Evolutionary conservation across 2,797 vertebrate species (phyloP).

Genomic region (Bradypus variegatus): DNA sequence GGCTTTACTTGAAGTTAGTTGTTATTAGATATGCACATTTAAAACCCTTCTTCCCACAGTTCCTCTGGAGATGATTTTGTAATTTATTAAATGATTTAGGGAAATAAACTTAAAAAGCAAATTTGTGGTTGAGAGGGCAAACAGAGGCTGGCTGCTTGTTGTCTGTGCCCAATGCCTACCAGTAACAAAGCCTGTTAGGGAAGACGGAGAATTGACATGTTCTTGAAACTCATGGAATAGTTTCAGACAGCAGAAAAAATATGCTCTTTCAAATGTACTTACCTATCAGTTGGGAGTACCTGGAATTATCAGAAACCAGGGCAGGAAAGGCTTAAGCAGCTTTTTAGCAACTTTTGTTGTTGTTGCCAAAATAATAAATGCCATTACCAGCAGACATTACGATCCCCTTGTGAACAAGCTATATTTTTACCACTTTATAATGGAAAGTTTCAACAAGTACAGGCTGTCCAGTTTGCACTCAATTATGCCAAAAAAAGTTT

Average conservation of each 20-base stretch:
- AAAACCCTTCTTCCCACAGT: not conserved
- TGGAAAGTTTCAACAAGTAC: constrained; percentile 57
- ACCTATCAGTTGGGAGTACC: constrained; percentile 37
- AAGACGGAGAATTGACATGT: constrained; percentile 36
- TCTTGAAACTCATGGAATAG: constrained; percentile 41
- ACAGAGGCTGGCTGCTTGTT: not conserved
- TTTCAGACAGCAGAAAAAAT: constrained; percentile 16
- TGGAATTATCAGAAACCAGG: constrained; percentile 45
- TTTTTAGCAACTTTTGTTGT: constrained; percentile 60
- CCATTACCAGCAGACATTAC: constrained; percentile 65
- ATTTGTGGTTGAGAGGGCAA: not conserved
- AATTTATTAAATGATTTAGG: constrained; percentile 31
- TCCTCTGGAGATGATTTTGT: constrained; percentile 39
- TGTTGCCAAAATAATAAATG: constrained; percentile 59
- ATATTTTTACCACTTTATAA: constrained; percentile 49
- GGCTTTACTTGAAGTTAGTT: constrained; percentile 49
- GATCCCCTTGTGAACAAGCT: constrained; percentile 60
- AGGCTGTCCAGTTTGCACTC: constrained; percentile 68
- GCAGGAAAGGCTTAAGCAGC: constrained; percentile 63
- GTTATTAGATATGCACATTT: not conserved
- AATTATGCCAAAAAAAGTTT: constrained; percentile 67
- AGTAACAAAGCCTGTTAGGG: constrained; percentile 20
- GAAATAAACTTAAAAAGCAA: constrained; percentile 36
- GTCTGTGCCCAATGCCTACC: constrained; percentile 29
- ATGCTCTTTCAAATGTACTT: constrained; percentile 38